Conservation (phyloP, 2,113 vertebrate genomes). For the Rhea pennata region DNA sequence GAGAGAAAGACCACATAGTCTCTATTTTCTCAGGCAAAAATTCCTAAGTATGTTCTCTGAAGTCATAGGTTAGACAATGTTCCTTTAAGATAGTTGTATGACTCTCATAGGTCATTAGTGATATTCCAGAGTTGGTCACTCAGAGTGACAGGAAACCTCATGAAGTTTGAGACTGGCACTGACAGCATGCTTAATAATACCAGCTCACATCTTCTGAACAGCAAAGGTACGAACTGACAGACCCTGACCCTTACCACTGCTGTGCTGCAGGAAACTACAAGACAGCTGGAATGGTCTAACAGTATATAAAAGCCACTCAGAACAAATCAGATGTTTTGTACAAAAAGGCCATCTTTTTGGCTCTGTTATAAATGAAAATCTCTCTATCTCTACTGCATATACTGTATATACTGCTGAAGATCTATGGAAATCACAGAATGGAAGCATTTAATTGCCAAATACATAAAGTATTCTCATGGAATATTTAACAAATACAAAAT, state of each 20-base stretch:
- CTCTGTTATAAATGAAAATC: background rate
- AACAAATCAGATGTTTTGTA: background rate
- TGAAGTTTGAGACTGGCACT: background rate
- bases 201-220: background rate
- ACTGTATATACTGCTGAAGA: background rate
- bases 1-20: background rate
- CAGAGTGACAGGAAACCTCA: slow-evolving; percentile 3
- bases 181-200: background rate
- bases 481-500: background rate
- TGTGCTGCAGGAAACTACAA: background rate
- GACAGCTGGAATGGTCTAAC: background rate
- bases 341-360: background rate
- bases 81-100: background rate
- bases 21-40: background rate
- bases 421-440: background rate
- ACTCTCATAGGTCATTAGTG: background rate
- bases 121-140: background rate
- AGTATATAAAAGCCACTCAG: background rate
- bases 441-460: background rate
- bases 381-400: background rate
- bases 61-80: background rate
- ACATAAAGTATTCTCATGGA: background rate
- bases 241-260: background rate
- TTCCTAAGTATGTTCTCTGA: background rate
- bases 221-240: slow-evolving; percentile 5